Percentiles rank a stretch among this genome's conserved stretches.
phyloP scores from a whole-genome alignment of 2,888 invertebrate species.

The Philonicus albiceps region DNA sequence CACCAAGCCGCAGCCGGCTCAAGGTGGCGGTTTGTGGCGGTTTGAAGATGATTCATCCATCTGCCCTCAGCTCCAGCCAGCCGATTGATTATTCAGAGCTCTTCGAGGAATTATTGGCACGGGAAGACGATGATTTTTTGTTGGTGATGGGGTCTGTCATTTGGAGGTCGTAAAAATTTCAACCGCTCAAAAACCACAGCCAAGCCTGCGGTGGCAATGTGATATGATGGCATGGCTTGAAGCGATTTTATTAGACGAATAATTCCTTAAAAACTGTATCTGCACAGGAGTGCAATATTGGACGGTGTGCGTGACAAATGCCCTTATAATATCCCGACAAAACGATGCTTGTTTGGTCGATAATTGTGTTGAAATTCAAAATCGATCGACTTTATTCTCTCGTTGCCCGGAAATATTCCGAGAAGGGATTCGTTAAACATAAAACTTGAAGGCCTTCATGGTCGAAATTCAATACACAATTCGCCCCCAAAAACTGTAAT shows the following conservation, averaged over 20 bases:
- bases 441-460: not conserved
- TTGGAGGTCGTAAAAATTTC: not conserved
- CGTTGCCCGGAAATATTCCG: not conserved
- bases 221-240: not conserved
- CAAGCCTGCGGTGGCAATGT: not conserved
- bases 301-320: not conserved
- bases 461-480: not conserved
- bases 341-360: conserved; percentile 1
- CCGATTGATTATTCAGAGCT: conserved; percentile 4
- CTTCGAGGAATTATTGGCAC: conserved; percentile 20
- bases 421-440: not conserved
- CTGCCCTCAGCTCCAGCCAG: not conserved
- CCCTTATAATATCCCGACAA: not conserved
- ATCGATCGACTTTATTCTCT: not conserved
- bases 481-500: not conserved
- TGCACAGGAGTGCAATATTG: not conserved
- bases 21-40: not conserved
- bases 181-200: not conserved
- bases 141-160: not conserved
- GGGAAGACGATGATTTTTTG: not conserved
- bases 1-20: not conserved
- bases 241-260: not conserved
- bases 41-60: not conserved
- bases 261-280: not conserved
- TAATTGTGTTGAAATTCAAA: not conserved